These are phyloP conservation scores for Cheilinus undulatus DNA, from an alignment of 2,113 vertebrate genomes.

Conservation along the genomic window DNA sequence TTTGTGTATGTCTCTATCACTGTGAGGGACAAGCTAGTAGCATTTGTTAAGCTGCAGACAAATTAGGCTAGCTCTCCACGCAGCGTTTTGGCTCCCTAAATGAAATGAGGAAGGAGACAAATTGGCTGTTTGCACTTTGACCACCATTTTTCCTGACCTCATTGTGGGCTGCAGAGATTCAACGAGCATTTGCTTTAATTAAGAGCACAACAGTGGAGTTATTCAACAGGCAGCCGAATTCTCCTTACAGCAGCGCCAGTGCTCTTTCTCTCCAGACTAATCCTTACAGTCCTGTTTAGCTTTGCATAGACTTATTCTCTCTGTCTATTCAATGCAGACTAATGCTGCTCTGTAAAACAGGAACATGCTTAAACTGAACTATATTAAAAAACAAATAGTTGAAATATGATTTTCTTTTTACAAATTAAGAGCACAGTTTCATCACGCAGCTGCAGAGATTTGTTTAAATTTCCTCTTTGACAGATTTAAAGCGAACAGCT, in stretches of 20 bases:
- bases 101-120: conserved; percentile 50
- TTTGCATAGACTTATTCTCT: background rate
- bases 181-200: conserved; percentile 1
- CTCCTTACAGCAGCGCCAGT: background rate
- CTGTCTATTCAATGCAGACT: no score
- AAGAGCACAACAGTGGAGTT: background rate
- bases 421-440: no score
- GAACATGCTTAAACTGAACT: no score
- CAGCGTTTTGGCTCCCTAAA: conserved; percentile 41
- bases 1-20: conserved; percentile 9
- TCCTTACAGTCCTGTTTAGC: background rate
- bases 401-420: no score
- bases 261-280: background rate
- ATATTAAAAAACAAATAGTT: no score
- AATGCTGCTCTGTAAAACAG: no score
- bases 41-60: conserved; percentile 41
- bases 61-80: conserved; percentile 31
- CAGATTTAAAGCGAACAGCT: no score
- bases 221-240: background rate
- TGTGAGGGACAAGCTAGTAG: conserved; percentile 21
- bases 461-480: no score
- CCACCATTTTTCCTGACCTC: conserved; percentile 4
- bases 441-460: no score
- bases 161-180: conserved; percentile 3
- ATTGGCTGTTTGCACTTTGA: conserved; percentile 33